Evolutionary conservation across 2,797 vertebrate genomes (phyloP), one percentile per base, ranked within the genome.

Genomic region (Phyllotis vaccarum): DNA sequence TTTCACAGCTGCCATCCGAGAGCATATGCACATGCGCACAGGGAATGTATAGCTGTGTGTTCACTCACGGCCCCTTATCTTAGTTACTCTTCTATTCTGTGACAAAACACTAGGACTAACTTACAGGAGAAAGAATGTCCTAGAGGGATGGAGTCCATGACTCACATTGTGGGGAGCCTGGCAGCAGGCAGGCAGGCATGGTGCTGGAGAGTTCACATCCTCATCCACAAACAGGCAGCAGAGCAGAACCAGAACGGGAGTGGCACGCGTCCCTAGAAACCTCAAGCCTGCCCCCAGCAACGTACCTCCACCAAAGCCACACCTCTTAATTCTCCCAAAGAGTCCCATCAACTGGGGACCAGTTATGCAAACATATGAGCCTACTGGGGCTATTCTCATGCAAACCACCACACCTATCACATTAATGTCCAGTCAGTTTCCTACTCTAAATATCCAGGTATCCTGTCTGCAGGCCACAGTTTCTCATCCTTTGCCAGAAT

Each of bases 11-110:
- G 64, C 54, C 13, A 12, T 58, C 40, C n/a, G 62, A 27, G 56
- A 24, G 56, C 46, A 49, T 0, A 11, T 0, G 0, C 1, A 27
- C 0, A 13, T 21, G 10, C 3, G 58, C 82, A 17, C 4, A 6
- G 5, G 0, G 8, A 64, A 5, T 5, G 3, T 34, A 19, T 22
- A 19, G 9, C 12, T 34, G 68, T 6, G 0, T 64, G 60, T 22
- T 27, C 54, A 60, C 19, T 49, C 40, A 64, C 1, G 1, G 17
- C 12, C 60, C 81, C 29, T 64, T 46, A 34, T 49, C 60, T 62
- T 64, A 82, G 56, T 24, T 43, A 46, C 58, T 43, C 66, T 49
- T 66, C 82, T 85, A 85, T 7, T n/a, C 31, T 85, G 60, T 14
- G 6, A 14, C n/a, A 85, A 85, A 34, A 66, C 60, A 85, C 82